phyloP scores from a whole-genome alignment of 2,113 vertebrate species.

The Pseudois nayaur region DNA sequence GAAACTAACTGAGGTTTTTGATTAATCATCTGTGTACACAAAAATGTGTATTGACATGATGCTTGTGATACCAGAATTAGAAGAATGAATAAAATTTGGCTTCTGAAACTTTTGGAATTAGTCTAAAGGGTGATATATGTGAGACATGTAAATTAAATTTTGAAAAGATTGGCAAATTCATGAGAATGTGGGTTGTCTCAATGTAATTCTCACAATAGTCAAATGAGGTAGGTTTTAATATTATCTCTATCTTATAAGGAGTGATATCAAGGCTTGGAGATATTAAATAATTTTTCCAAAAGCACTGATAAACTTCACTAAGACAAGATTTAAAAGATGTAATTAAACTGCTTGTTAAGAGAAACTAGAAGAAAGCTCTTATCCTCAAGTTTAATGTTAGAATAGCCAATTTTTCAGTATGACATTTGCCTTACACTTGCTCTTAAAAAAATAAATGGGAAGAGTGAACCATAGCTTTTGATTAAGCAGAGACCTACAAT shows the following conservation, averaged over 20 bases:
- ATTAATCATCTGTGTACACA: neutral
- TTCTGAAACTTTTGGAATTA: neutral
- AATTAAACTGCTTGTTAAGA: neutral
- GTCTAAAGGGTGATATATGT: neutral
- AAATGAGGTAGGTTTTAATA: neutral
- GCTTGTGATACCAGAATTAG: neutral
- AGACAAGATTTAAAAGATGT: neutral
- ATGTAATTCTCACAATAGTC: neutral
- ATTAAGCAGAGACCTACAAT: neutral
- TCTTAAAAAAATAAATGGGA: neutral
- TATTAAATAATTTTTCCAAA: neutral
- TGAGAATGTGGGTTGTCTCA: neutral
- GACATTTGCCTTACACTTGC: neutral
- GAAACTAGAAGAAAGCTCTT: neutral
- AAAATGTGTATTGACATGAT: neutral
- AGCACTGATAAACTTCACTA: neutral
- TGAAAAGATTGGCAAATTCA: neutral
- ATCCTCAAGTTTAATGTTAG: neutral
- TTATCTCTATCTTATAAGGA: neutral
- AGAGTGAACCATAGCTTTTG: neutral
- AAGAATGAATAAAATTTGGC: neutral
- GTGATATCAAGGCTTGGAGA: neutral
- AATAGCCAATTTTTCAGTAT: neutral
- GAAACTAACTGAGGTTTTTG: neutral
- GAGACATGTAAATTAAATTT: neutral